Percentiles rank a stretch among this genome's conserved stretches.
phyloP scores from a whole-genome alignment of 1,140 invertebrate species.

The Trichonephila clavipes region DNA sequence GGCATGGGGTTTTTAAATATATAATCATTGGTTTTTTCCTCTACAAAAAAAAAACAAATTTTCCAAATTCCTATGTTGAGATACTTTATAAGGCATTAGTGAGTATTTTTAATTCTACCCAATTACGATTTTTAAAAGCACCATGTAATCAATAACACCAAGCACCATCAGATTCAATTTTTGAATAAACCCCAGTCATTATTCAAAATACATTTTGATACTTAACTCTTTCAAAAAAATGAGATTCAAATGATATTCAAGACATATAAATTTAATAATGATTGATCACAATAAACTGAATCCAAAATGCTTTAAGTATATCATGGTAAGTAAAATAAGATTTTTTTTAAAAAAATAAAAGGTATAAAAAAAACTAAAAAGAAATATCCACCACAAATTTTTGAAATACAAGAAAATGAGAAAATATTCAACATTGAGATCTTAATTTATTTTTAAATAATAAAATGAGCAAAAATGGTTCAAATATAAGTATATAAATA shows the following conservation, averaged over 20 bases:
- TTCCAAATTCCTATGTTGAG: background rate
- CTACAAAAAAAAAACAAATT: background rate
- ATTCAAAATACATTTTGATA: conserved; percentile 8
- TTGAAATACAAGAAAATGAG: background rate
- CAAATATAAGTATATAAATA: too few relatives aligned
- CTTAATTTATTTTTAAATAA: too few relatives aligned
- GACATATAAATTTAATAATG: too few relatives aligned
- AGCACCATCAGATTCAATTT: conserved; percentile 43
- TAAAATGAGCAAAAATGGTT: background rate
- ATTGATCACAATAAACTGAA: background rate
- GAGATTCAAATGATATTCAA: background rate
- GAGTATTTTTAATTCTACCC: conserved; percentile 33
- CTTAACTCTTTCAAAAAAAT: background rate
- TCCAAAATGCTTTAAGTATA: background rate
- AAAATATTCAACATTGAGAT: background rate
- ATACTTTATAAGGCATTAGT: conserved; percentile 54
- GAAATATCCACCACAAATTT: background rate
- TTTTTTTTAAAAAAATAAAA: background rate
- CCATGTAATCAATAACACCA: conserved; percentile 45
- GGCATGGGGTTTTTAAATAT: background rate
- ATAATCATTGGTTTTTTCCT: background rate
- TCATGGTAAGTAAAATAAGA: background rate
- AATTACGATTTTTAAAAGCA: conserved; percentile 56
- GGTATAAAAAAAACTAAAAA: background rate
- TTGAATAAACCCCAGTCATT: conserved; percentile 20